A percentile compares a stretch with the other conserved stretches of the same genome.
Evolutionary conservation across 2,113 vertebrate genomes (phyloP).

Genomic region (Coracopsis vasa): DNA sequence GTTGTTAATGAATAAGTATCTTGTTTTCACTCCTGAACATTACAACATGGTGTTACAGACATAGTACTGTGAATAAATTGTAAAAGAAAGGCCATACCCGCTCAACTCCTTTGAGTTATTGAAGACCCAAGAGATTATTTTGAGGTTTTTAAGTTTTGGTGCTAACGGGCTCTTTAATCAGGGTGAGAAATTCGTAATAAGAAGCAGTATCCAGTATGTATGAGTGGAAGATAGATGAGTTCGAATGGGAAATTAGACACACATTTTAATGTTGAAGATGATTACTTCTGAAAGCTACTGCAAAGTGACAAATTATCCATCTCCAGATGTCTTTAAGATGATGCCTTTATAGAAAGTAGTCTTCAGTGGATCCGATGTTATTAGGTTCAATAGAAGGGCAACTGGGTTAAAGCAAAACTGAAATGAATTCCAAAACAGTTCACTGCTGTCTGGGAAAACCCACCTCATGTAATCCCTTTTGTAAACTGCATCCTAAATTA

Average conservation of each 20-base stretch:
- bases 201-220: not conserved
- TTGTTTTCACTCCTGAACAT: not conserved
- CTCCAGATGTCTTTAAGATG: not conserved
- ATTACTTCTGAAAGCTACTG: slow-evolving; percentile 22
- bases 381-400: not conserved
- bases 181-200: not conserved
- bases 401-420: not conserved
- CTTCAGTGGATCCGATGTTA: not conserved
- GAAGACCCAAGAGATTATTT: not conserved
- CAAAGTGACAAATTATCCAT: not conserved
- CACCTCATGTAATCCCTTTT: not conserved
- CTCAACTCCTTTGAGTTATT: not conserved
- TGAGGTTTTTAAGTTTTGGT: not conserved
- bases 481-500: not conserved
- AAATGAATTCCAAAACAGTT: not conserved
- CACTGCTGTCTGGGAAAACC: not conserved
- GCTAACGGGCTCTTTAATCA: slow-evolving; percentile 13
- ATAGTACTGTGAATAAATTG: not conserved
- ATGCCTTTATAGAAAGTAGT: not conserved
- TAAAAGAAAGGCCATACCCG: not conserved
- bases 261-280: not conserved
- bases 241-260: not conserved
- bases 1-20: not conserved
- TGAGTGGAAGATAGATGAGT: not conserved
- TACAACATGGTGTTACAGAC: not conserved